phyloP scores from a whole-genome alignment of 2,888 invertebrate genomes.

The Pediacus dermestoides region DNA sequence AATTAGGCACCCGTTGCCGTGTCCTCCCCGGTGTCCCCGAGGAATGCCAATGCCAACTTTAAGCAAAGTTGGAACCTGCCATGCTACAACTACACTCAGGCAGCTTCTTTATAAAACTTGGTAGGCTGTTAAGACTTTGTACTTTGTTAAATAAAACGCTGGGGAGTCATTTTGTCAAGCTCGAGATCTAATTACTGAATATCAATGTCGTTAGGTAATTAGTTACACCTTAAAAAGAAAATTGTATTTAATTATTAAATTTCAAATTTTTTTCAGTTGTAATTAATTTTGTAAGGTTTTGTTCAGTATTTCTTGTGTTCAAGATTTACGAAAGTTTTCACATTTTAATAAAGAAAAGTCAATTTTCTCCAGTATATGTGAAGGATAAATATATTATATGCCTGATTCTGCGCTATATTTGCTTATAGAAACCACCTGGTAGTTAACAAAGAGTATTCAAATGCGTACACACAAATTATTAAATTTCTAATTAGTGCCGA shows the following conservation, averaged over 20 bases:
- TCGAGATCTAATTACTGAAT: slow-evolving; percentile 26
- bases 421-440: no score
- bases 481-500: no score
- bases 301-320: no score
- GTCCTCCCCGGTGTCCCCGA: slow-evolving; percentile 10
- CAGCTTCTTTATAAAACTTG: slow-evolving; percentile 21
- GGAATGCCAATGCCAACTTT: slow-evolving; percentile 1
- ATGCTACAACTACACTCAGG: background rate
- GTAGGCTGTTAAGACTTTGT: slow-evolving; percentile 24
- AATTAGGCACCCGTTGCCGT: slow-evolving; percentile 14
- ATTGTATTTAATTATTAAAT: background rate
- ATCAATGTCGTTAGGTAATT: slow-evolving; percentile 16
- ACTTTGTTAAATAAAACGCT: slow-evolving; percentile 24
- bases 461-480: no score
- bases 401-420: no score
- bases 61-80: slow-evolving; percentile 1
- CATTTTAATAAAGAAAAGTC: no score
- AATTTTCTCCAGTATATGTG: no score
- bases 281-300: no score
- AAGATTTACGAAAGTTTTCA: no score
- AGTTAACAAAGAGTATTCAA: no score
- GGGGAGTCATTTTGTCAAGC: slow-evolving; percentile 19
- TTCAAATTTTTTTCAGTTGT: no score
- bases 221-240: background rate
- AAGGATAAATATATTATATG: no score